Base-by-base conservation (phyloP, 2,797 vertebrate species). In the Tadarida brasiliensis region DNA sequence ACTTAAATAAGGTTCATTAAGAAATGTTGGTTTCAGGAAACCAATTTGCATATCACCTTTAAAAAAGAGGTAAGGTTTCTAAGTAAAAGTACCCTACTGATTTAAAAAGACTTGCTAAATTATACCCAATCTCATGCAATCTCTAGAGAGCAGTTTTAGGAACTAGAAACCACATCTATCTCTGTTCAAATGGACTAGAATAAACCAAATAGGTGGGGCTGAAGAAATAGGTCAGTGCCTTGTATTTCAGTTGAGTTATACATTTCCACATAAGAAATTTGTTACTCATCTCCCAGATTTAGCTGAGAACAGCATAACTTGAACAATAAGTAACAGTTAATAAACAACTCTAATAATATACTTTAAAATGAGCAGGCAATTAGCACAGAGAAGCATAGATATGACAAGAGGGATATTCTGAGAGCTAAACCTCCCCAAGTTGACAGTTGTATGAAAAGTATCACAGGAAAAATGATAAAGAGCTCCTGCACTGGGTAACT, bases 61-160 rank as follows among this genome's bases (percentile, higher is more conserved):
- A 87, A 91, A 95, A 94, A 92, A 91, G 84, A 93, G 67, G 61
- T 87, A 87, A 70, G 12, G 39, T 95, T 95, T 95, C 86, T 87
- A 91, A 92, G 57, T 95, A 87, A 92, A 97, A 95, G 76, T 77
- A 92, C 6, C 11, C 57, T 90, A 49, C 33, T 83, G 89, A 94
- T 71, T 94, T 89, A 39, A 87, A 95, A 94, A 96, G 63, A 85
- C 68, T 78, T 92, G 77, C 86, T 95, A 87, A 91, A n/a, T 95
- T 94, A 90, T 81, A 95, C 22, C 30, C 71, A 85, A 80, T 85
- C 68, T 92, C 63, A 94, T 15, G 63, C 26, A 91, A 94, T 96
- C 93, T 94, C 82, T 67, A 94, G 74, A 94, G 78, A 89, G 59
- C 57, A 82, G 87, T 92, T 96, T 95, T 71, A 80, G 82, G 83